Conservation (phyloP, 1,140 invertebrate genomes). For the Penaeus japonicus region DNA sequence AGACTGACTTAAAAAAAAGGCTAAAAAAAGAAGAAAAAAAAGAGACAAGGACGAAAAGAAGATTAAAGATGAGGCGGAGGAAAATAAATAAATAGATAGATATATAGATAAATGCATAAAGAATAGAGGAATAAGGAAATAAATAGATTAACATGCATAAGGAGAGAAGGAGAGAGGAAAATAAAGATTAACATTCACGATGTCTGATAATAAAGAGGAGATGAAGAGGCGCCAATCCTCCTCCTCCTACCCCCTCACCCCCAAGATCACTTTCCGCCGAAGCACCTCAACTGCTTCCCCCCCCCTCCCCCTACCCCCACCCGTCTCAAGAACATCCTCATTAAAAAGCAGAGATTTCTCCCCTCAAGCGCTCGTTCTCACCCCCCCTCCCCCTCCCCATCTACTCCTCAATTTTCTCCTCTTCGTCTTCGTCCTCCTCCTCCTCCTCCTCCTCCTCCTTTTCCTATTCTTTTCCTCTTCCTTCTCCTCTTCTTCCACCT, state of each 20-base stretch:
- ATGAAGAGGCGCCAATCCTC: not conserved
- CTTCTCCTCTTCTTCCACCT: no score
- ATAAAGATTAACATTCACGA: not conserved
- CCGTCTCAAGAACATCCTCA: constrained; percentile 2
- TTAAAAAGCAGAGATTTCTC: no score
- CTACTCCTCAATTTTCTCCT: no score
- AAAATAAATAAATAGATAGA: not conserved
- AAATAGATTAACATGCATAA: not conserved
- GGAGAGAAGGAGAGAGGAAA: constrained; percentile 12
- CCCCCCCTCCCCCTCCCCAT: no score
- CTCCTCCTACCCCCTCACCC: not conserved
- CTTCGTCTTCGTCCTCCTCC: no score
- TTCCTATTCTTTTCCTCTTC: no score
- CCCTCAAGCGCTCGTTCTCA: no score
- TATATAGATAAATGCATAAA: constrained; percentile 13
- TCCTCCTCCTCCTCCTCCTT: no score
- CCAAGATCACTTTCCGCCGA: not conserved
- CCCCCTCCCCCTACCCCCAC: constrained; percentile 21
- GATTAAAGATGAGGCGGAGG: not conserved
- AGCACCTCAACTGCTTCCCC: not conserved
- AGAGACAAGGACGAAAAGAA: not conserved
- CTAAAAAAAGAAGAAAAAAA: no score
- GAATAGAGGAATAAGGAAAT: not conserved
- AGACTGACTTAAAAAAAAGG: no score
- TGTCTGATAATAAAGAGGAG: not conserved